Conservation (phyloP, 2,113 vertebrate species). For the Xenopus borealis region DNA sequence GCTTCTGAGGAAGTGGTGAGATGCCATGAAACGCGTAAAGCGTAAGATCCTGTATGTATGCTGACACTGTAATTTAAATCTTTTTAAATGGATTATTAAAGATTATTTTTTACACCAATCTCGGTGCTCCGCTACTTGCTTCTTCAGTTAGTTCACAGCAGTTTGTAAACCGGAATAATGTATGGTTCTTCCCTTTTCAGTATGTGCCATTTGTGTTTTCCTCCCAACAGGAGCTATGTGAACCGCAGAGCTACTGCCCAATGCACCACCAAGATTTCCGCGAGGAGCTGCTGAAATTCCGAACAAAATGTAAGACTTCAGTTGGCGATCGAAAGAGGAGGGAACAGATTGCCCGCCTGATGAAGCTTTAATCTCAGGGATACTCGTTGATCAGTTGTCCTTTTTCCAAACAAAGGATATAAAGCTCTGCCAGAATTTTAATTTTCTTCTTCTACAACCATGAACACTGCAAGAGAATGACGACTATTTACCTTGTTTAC, state of each 20-base stretch:
- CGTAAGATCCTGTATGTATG: no score
- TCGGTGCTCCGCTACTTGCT: no score
- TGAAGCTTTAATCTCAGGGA: slow-evolving; percentile 66
- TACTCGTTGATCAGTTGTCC: no score
- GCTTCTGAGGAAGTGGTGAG: no score
- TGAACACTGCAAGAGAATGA: neutral
- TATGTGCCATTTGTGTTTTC: neutral
- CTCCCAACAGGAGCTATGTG: slow-evolving; percentile 71
- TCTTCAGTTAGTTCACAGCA: no score
- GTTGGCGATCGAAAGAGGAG: slow-evolving; percentile 84
- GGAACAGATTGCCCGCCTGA: slow-evolving; percentile 81
- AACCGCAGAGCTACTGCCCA: slow-evolving; percentile 83
- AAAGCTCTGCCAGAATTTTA: neutral
- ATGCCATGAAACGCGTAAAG: no score
- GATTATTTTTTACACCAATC: no score
- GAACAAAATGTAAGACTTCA: slow-evolving; percentile 82
- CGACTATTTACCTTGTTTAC: neutral
- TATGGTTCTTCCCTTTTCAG: no score
- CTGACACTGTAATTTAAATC: no score
- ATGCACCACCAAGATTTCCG: slow-evolving; percentile 87
- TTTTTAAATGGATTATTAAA: no score
- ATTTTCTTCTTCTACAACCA: neutral
- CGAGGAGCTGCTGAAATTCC: slow-evolving; percentile 80
- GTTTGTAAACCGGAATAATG: no score
- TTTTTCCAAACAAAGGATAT: neutral